These are phyloP conservation scores for Hydrozoanthus tunicans DNA, from an alignment of 64 coral and sea anemone species.

Conservation along the genomic window DNA sequence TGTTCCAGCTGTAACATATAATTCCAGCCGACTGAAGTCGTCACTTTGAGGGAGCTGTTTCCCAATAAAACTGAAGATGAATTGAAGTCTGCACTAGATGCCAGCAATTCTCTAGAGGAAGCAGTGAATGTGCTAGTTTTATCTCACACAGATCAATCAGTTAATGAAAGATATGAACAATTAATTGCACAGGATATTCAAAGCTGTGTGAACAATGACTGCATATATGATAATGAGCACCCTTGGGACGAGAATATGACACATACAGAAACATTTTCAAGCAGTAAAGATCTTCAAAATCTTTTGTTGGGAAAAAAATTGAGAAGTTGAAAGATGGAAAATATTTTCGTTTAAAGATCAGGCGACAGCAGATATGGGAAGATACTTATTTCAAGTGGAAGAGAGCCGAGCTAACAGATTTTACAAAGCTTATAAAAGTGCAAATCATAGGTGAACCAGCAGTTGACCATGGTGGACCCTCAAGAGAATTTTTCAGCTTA, in stretches of 20 bases:
- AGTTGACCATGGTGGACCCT: conserved; percentile 57
- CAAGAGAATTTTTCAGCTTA: conserved; percentile 51
- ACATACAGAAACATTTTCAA: conserved; percentile 17
- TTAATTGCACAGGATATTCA: conserved; percentile 12
- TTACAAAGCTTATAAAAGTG: conserved; percentile 54
- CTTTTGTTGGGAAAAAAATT: background rate
- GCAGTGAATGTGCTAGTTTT: conserved; percentile 41
- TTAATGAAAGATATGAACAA: conserved; percentile 40
- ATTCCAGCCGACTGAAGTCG: background rate
- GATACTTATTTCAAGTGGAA: conserved; percentile 35
- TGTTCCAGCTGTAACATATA: background rate
- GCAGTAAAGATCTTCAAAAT: conserved; percentile 4
- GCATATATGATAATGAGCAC: background rate
- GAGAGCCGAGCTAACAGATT: conserved; percentile 3
- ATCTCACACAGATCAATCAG: background rate
- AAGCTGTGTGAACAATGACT: conserved; percentile 4
- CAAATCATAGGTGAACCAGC: conserved; percentile 63
- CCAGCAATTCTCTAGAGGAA: conserved; percentile 48
- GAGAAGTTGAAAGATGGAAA: background rate
- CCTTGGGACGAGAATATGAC: background rate
- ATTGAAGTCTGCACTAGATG: conserved; percentile 40
- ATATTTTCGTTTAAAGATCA: conserved; percentile 47
- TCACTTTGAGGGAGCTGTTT: conserved; percentile 51
- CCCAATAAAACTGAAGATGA: conserved; percentile 44
- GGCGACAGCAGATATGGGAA: conserved; percentile 48